Evolutionary conservation across 2,113 vertebrate species (phyloP).

Genomic region (Oenanthe melanoleuca): DNA sequence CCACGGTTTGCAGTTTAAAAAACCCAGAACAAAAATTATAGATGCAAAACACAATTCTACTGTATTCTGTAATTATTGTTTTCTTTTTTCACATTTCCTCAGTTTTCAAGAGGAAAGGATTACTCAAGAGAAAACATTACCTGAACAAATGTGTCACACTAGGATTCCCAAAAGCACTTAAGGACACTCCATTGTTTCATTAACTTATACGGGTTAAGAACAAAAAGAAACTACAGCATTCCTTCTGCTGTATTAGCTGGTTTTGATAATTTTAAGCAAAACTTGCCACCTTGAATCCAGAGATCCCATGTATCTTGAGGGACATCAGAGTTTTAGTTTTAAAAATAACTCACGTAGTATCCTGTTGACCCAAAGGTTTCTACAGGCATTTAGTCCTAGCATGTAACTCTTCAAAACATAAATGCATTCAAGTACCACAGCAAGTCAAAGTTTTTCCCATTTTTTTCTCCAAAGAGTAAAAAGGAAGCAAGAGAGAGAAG

Average conservation of each 20-base stretch:
- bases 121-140: background rate
- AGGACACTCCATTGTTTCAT: background rate
- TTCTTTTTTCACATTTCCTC: background rate
- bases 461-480: background rate
- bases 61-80: background rate
- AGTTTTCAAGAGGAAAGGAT: background rate
- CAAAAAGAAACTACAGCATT: background rate
- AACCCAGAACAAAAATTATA: background rate
- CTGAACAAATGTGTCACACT: background rate
- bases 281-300: background rate
- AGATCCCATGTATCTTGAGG: background rate
- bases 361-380: background rate
- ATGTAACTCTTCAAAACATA: background rate
- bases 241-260: background rate
- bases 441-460: background rate
- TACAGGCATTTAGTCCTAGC: background rate
- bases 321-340: background rate
- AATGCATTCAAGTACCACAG: background rate
- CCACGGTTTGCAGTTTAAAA: background rate
- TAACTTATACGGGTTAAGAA: background rate
- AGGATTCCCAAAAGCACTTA: background rate
- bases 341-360: background rate
- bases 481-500: background rate
- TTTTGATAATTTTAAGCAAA: background rate
- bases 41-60: background rate